These are phyloP conservation scores for Hipparchia sbordonii DNA, from an alignment of 2,888 invertebrate species.

Conservation along the genomic window DNA sequence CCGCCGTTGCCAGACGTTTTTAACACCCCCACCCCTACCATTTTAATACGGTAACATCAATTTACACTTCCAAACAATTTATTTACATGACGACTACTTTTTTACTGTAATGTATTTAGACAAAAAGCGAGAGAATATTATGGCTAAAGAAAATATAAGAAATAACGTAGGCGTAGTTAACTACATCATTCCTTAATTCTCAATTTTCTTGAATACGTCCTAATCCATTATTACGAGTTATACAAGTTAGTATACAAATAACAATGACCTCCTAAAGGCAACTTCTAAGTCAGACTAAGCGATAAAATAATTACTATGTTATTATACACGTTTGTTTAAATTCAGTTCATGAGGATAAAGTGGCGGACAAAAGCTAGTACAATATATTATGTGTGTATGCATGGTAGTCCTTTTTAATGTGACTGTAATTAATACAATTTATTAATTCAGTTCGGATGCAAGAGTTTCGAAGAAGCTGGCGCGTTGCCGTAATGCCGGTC, in stretches of 20 bases:
- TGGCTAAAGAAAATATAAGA: background rate
- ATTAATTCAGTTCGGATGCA: conserved; percentile 61
- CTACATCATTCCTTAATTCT: too few relatives aligned
- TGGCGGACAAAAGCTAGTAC: too few relatives aligned
- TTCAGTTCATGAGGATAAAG: too few relatives aligned
- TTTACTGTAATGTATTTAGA: conserved; percentile 6
- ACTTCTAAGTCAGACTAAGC: too few relatives aligned
- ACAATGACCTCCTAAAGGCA: too few relatives aligned
- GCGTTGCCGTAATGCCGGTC: conserved; percentile 60
- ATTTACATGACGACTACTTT: conserved; percentile 5
- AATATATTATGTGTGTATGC: too few relatives aligned
- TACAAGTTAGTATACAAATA: too few relatives aligned
- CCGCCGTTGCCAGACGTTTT: background rate
- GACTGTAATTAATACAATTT: conserved; percentile 52
- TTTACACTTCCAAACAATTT: conserved; percentile 3
- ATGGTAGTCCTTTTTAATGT: conserved; percentile 24
- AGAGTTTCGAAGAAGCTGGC: conserved; percentile 61
- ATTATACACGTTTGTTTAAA: too few relatives aligned
- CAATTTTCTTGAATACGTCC: background rate
- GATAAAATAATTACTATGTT: too few relatives aligned
- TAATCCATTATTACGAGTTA: too few relatives aligned
- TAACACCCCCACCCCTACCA: background rate
- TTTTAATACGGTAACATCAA: conserved; percentile 8
- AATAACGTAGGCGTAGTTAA: background rate
- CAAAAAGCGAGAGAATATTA: background rate